These are phyloP conservation scores for Solea senegalensis DNA, from an alignment of 2,113 vertebrate species.

Conservation along the genomic window DNA sequence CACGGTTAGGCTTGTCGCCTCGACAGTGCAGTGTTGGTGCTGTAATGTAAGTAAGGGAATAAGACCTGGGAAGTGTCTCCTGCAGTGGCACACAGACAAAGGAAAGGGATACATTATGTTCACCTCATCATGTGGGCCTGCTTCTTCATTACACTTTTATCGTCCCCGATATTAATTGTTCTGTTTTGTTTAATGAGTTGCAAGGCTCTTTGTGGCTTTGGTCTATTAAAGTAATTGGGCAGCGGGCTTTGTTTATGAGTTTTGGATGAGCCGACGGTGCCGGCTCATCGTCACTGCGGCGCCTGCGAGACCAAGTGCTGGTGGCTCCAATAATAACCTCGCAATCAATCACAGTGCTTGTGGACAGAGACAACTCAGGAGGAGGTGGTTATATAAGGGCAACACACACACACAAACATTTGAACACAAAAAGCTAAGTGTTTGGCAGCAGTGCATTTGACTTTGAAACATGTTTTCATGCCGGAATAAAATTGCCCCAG, in stretches of 20 bases:
- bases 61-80: slow-evolving; percentile 1
- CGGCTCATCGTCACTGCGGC: slow-evolving; percentile 14
- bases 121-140: slow-evolving; percentile 20
- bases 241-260: slow-evolving; percentile 65
- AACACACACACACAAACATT: neutral
- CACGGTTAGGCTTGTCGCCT: neutral
- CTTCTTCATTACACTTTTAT: slow-evolving; percentile 57
- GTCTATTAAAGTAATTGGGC: slow-evolving; percentile 68
- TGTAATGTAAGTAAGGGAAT: slow-evolving; percentile 3
- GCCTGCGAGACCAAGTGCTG: slow-evolving; percentile 33
- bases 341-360: slow-evolving; percentile 21
- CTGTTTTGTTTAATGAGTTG: slow-evolving; percentile 25
- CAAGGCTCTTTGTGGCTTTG: slow-evolving; percentile 22
- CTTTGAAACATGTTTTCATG: slow-evolving; percentile 7
- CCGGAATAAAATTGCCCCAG: slow-evolving; percentile 22
- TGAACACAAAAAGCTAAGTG: neutral
- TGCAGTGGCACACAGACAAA: neutral
- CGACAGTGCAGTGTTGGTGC: neutral
- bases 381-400: neutral
- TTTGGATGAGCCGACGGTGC: slow-evolving; percentile 44
- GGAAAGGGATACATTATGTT: neutral
- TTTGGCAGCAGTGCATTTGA: neutral
- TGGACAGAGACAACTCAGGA: neutral
- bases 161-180: slow-evolving; percentile 51
- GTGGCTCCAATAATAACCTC: slow-evolving; percentile 26